Evolutionary conservation across 2,888 invertebrate genomes (phyloP), one percentile per base, ranked within the genome.

Genomic region (Pterobdella sp.): DNA sequence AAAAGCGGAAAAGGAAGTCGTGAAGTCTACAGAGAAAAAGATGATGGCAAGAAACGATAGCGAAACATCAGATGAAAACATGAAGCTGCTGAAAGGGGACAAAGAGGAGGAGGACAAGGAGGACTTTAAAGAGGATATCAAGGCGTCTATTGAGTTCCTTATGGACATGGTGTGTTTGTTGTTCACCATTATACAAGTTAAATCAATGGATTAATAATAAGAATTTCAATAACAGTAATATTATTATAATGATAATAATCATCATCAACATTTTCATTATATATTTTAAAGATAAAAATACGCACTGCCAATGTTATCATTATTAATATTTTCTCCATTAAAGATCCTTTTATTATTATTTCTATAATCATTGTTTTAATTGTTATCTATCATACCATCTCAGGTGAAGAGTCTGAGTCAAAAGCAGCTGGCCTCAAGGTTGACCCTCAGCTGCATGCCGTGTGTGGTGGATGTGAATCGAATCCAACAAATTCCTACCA

Each of bases 101-200:
- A 90, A 93, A 90, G 91, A 91, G 0, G 92, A 91, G 83, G 91
- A 92, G 80, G 88, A 89, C 68, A 89, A 88, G 82, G 87, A 89
- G 1, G 75, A 79, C 36, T 79, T 82, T 64, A 92, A 92, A 81
- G 86, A 86, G 60, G 88, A 89, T 77, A 92, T 93, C 81, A 88
- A 90, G 37, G 90, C 91, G 80, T 90, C 93, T 42, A 89, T 92
- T 76, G 92, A 93, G 83, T 93, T 93, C 82, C 91, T 93, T 90
- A 91, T 91, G 31, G 92, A 92, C 37, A 75, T 75, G 18, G 77
- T 77, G 52, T 67, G 73, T 66, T 42, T 31, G 22, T 56, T 31
- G 31, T 31, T 22, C 52, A 34, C 26, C 32, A 34, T 14, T 34
- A 26, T 34, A 34, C 34, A 2, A 64, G 22, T 37, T 36, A 29